These are phyloP conservation scores for Darwinula stevensoni DNA, from an alignment of 2,888 invertebrate genomes.

Conservation along the genomic window DNA sequence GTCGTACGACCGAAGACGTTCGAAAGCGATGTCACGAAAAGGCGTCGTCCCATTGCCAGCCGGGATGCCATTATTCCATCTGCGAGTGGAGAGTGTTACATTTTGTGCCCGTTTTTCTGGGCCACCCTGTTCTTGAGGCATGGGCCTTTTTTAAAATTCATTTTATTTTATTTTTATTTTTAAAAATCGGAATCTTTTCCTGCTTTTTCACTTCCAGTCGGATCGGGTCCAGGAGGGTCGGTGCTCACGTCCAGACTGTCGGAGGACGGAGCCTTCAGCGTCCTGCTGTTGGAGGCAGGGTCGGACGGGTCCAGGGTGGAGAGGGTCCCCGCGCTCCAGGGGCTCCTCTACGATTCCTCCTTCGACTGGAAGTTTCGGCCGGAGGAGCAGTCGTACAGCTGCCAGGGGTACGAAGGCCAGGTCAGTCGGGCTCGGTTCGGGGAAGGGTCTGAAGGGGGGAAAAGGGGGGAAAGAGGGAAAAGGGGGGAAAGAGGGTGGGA, in stretches of 20 bases:
- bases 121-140: no score
- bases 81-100: no score
- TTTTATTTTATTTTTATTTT: no score
- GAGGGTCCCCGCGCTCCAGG: neutral
- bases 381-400: neutral
- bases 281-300: conserved; percentile 4
- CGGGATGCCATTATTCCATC: no score
- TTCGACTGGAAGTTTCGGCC: conserved; percentile 1
- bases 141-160: no score
- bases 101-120: no score
- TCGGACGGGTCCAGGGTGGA: neutral
- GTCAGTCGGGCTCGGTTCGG: neutral
- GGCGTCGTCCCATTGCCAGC: no score
- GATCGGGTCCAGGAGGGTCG: conserved; percentile 12
- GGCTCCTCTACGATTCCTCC: neutral
- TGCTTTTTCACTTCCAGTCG: conserved; percentile 10
- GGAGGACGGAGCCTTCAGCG: conserved; percentile 8
- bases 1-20: no score
- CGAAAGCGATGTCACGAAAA: no score
- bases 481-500: no score
- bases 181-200: no score
- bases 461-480: neutral
- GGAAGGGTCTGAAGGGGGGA: neutral
- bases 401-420: neutral
- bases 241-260: conserved; percentile 12